Evolutionary conservation across 1,140 invertebrate species (phyloP).

Genomic region (Hylaeus anthracinus): DNA sequence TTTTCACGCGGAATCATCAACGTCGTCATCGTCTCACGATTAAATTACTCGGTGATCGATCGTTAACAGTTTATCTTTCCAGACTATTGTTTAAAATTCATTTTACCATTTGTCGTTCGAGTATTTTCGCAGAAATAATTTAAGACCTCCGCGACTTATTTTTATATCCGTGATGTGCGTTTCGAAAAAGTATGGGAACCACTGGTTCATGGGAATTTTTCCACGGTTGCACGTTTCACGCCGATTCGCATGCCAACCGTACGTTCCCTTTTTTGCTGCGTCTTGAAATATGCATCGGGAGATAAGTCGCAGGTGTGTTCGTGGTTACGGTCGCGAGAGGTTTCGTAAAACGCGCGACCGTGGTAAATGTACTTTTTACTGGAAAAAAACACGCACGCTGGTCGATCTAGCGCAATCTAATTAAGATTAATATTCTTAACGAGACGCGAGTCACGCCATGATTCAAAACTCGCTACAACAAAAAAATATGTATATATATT

Average conservation of each 20-base stretch:
- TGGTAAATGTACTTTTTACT: conserved; percentile 3
- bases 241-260: neutral
- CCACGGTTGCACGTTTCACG: neutral
- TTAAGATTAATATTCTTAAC: neutral
- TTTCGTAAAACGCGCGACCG: neutral
- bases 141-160: neutral
- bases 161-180: neutral
- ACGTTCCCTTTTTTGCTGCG: neutral
- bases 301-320: conserved; percentile 7
- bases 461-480: too few relatives aligned
- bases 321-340: neutral
- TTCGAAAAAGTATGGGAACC: neutral
- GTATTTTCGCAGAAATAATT: too few relatives aligned
- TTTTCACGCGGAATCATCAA: conserved; percentile 11
- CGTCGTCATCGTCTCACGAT: too few relatives aligned
- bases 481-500: too few relatives aligned
- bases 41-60: too few relatives aligned
- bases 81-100: too few relatives aligned
- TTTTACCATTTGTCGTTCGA: too few relatives aligned
- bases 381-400: neutral
- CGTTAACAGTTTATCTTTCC: too few relatives aligned
- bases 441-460: too few relatives aligned
- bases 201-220: neutral
- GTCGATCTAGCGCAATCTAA: neutral
- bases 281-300: conserved; percentile 14